Evolutionary conservation across 2,888 invertebrate genomes (phyloP), one percentile per base, ranked within the genome.

Genomic region (Melolontha melolontha): DNA sequence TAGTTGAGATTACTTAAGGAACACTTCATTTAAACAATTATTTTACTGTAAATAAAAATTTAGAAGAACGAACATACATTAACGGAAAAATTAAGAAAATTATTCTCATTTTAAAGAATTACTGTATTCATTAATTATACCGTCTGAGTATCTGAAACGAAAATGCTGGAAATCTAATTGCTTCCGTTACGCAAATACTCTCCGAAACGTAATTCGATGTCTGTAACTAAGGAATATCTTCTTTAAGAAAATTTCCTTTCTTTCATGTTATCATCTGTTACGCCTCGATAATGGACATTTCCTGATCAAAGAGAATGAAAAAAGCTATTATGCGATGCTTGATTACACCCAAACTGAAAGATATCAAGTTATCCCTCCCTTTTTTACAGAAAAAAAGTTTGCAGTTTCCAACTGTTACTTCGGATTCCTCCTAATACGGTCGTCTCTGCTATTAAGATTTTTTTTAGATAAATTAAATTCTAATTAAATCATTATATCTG

Each of bases 291-390:
- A 75, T 74, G 71, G 73, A 74, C 74, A 71, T 73, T 74, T 74
- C 74, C 73, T 73, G 75, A 73, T 75, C 75, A 74, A 74, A 73
- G 68, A 66, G 70, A 72, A 75, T 71, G 65, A 71, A 73, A 72
- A 71, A 72, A 68, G 72, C 66, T 71, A 75, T 75, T 75, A 75
- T 75, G 71, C 68, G 73, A 74, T 75, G 76, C 75, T 72, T 77
- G 77, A 77, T 75, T 77, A 75, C 75, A 72, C 73, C 72, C 74
- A 68, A 71, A 73, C 75, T 72, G 73, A 72, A 71, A 71, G 74
- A 75, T 75, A 76, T 75, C 76, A 75, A 75, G 74, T 75, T 76
- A 76, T 75, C 74, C 72, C 27, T 42, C 41, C 17, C 42, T 64
- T 55, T 64, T 64, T 47, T 47, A 14, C 2, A 34, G 5, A 10